phyloP scores from a whole-genome alignment of 2,797 vertebrate genomes.

The Clarias laeviceps region DNA sequence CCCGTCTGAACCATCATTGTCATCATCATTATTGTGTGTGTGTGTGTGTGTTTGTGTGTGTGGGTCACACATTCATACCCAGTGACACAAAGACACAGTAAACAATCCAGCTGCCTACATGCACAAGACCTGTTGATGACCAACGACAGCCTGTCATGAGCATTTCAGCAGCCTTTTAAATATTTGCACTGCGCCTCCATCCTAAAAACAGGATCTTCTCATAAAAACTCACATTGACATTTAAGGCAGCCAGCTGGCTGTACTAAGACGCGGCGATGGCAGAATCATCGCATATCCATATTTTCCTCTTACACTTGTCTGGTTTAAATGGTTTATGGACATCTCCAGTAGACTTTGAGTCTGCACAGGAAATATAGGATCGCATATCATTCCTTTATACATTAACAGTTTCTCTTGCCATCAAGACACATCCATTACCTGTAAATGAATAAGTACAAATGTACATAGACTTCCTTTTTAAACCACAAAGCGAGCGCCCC shows the following conservation, averaged over 20 bases:
- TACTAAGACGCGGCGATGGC: constrained; percentile 22
- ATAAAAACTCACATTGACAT: constrained; percentile 56
- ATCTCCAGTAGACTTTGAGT: constrained; percentile 48
- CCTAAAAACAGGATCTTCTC: constrained; percentile 50
- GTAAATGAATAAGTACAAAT: constrained; percentile 49
- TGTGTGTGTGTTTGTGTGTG: constrained; percentile 11
- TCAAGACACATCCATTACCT: constrained; percentile 64
- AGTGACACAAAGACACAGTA: constrained; percentile 25
- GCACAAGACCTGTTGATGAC: constrained; percentile 21
- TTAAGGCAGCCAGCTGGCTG: constrained; percentile 60
- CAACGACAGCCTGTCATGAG: constrained; percentile 53
- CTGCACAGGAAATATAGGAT: constrained; percentile 63
- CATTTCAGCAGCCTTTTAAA: constrained; percentile 65
- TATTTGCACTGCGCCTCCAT: constrained; percentile 60
- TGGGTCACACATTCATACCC: constrained; percentile 2
- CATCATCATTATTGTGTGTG: constrained; percentile 44
- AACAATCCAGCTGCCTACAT: constrained; percentile 31
- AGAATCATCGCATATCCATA: constrained; percentile 17
- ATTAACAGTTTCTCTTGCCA: constrained; percentile 58
- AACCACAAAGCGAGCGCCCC: constrained; percentile 63
- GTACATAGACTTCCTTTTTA: constrained; percentile 26
- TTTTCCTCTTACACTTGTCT: constrained; percentile 57
- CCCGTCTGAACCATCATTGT: constrained; percentile 39
- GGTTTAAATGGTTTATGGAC: constrained; percentile 49
- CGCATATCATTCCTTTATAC: constrained; percentile 59